Evolutionary conservation across 2,113 vertebrate species (phyloP), one percentile per base, ranked within the genome.

Genomic region (Rutilus rutilus): DNA sequence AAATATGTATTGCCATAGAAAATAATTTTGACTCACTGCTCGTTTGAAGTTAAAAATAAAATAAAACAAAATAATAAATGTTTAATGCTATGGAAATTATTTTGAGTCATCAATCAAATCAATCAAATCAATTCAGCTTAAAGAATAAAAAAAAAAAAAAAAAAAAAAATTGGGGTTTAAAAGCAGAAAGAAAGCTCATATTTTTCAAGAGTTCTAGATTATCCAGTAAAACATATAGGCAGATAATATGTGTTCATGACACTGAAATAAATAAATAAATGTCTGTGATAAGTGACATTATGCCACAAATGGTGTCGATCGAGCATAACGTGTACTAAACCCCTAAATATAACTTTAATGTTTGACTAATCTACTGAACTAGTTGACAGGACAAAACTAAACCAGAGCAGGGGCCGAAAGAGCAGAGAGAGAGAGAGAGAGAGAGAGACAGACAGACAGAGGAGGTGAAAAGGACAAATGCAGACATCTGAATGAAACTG

Each of bases 401-500:
- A 59, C 71, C 54, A 76, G 52, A 73, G 39, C 47, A 36, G 10
- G 17, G 25, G 77, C 73, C 62, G 76, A 50, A 30, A 47, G 78
- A 19, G 65, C 54, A 45, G 57, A 82, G 25, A 67, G 39, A 52
- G 59, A 42, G 3, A 50, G n/a, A 54, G 15, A 54, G 15, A 57
- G 17, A 21, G 17, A 50, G 21, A 74, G 64, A 86, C 19, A 65
- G 47, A 60, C 12, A 86, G 65, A 84, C 33, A 86, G 75, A 84
- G 25, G 21, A 33, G 25, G 7, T 23, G 80, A 84, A 84, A 15
- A 86, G 36, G 78, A 78, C 39, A 82, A 52, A 85, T 12, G 52
- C 84, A 27, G 62, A 79, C 64, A 27, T 39, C 21, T 47, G 36
- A 65, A 64, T 80, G 78, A 82, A 25, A 60, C 60, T 82, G 14